A percentile compares a stretch with the other conserved stretches of the same genome.
phyloP scores from a whole-genome alignment of 35 echinoderm and acorn worm genomes.

The Heliocidaris tuberculata region DNA sequence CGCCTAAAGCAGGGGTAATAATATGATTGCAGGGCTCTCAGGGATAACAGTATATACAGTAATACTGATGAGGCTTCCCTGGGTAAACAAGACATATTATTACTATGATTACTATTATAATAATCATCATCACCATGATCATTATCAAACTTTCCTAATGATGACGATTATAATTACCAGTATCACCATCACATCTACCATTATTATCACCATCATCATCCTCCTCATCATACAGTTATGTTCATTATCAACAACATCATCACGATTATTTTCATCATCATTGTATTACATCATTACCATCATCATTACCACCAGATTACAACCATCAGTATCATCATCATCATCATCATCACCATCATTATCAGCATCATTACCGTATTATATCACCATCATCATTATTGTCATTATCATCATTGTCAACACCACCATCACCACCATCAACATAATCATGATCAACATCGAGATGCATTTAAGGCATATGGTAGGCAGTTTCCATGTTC shows the following conservation, averaged over 20 bases:
- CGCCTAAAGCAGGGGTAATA: too few relatives aligned
- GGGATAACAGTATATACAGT: too few relatives aligned
- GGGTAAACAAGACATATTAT: too few relatives aligned
- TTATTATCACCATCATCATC: not conserved
- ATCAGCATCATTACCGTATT: not conserved
- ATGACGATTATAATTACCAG: not conserved
- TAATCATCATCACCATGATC: not conserved
- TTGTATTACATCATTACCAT: not conserved
- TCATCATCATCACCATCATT: not conserved
- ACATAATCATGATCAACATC: too few relatives aligned
- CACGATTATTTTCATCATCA: too few relatives aligned
- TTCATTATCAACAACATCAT: not conserved
- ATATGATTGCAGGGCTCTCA: too few relatives aligned
- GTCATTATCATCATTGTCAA: not conserved
- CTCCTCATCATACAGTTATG: not conserved
- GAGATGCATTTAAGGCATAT: too few relatives aligned
- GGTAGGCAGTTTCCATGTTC: too few relatives aligned
- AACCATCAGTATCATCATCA: not conserved
- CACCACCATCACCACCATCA: too few relatives aligned
- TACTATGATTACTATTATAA: too few relatives aligned
- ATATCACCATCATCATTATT: not conserved
- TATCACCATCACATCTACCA: not conserved
- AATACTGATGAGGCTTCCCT: too few relatives aligned
- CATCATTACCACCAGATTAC: not conserved
- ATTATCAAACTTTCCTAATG: not conserved